These are phyloP conservation scores for Drosophila nannoptera DNA, from an alignment of 1,140 invertebrate species.

Conservation along the genomic window DNA sequence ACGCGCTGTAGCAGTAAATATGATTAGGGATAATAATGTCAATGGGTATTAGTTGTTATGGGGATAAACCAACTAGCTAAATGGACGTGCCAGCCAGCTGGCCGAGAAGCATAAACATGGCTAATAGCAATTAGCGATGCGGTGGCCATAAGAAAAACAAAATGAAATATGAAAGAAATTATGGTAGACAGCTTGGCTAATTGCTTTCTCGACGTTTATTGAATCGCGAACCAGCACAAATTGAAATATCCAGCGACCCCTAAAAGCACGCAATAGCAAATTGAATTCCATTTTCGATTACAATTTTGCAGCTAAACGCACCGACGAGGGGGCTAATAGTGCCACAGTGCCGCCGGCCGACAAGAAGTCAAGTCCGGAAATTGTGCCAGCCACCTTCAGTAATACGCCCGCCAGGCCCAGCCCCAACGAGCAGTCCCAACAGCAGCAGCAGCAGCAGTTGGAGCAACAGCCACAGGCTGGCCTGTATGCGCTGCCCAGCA, in stretches of 20 bases:
- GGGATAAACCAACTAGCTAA: constrained; percentile 31
- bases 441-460: constrained; percentile 29
- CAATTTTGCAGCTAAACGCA: constrained; percentile 50
- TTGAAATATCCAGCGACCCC: constrained; percentile 40
- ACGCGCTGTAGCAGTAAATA: constrained; percentile 46
- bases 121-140: constrained; percentile 68
- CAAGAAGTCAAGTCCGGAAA: constrained; percentile 78
- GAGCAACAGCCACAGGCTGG: constrained; percentile 46
- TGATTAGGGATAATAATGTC: constrained; percentile 67
- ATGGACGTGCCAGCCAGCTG: background rate
- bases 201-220: constrained; percentile 69
- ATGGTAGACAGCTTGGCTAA: constrained; percentile 58
- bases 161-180: constrained; percentile 57
- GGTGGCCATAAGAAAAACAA: constrained; percentile 15
- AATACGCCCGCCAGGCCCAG: constrained; percentile 48
- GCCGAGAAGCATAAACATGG: constrained; percentile 51
- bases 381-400: constrained; percentile 71
- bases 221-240: constrained; percentile 56
- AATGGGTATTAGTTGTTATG: constrained; percentile 46
- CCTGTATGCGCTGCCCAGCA: constrained; percentile 62
- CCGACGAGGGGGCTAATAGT: constrained; percentile 23
- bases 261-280: constrained; percentile 48
- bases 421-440: constrained; percentile 19
- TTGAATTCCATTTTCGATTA: constrained; percentile 45
- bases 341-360: constrained; percentile 49